Conservation (phyloP, 2,797 vertebrate species). For the Spinibarbus caldwelli region DNA sequence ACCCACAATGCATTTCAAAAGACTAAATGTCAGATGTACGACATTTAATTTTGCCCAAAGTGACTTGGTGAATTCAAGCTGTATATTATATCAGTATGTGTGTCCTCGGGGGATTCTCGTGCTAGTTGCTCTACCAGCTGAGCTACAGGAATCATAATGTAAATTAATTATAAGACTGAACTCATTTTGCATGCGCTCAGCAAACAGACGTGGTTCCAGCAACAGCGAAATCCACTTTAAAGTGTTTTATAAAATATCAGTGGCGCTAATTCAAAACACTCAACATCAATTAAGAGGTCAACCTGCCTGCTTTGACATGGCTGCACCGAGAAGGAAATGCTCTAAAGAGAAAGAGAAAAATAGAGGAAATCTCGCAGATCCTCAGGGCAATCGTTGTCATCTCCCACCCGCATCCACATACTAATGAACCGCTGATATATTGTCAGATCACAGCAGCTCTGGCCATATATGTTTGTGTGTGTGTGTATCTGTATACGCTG, state of each 20-base stretch:
- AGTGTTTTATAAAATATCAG: constrained; percentile 12
- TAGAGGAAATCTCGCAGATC: background rate
- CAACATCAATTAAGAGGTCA: constrained; percentile 23
- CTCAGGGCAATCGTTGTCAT: constrained; percentile 36
- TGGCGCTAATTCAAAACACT: background rate
- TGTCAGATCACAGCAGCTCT: constrained; percentile 20
- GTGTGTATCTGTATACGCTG: background rate
- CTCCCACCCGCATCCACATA: constrained; percentile 20
- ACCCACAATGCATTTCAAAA: constrained; percentile 12
- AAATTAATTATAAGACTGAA: constrained; percentile 22
- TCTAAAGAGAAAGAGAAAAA: background rate
- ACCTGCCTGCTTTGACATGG: background rate
- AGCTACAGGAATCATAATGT: constrained; percentile 16
- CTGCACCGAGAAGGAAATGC: background rate
- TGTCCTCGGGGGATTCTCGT: background rate
- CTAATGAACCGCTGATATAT: constrained; percentile 46
- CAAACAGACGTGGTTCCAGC: background rate
- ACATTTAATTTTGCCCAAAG: background rate
- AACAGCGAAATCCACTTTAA: constrained; percentile 8
- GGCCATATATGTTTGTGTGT: background rate
- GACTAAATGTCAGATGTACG: constrained; percentile 22
- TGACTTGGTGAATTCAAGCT: background rate
- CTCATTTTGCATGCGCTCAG: constrained; percentile 10
- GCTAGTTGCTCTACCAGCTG: too few relatives aligned
- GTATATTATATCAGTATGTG: background rate